phyloP scores from a whole-genome alignment of 2,888 invertebrate species.

The Tenodera sinensis region DNA sequence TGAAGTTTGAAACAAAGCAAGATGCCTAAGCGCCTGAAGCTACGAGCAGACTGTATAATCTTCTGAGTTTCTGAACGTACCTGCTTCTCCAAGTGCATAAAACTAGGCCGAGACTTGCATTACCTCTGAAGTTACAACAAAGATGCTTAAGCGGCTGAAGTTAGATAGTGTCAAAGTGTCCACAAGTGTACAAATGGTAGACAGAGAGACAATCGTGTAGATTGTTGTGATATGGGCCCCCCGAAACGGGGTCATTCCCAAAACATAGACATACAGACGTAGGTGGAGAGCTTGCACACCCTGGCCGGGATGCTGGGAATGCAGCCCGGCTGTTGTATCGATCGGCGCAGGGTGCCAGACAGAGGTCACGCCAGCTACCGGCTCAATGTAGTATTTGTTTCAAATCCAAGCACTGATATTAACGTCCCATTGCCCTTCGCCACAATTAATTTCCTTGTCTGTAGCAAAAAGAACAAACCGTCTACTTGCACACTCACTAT shows the following conservation, averaged over 20 bases:
- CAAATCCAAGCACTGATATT: not conserved
- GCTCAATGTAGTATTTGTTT: not conserved
- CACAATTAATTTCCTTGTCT: not conserved
- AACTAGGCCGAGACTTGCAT: no score
- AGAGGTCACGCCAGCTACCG: not conserved
- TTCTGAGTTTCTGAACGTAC: no score
- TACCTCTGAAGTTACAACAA: no score
- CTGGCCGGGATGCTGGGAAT: not conserved
- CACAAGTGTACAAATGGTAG: no score
- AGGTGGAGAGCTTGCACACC: not conserved
- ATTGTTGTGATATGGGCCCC: not conserved
- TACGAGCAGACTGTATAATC: no score
- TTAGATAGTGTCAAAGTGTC: no score
- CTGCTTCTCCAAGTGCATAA: no score
- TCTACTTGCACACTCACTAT: not conserved
- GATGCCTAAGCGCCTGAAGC: no score
- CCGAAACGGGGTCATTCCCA: not conserved
- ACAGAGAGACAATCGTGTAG: no score
- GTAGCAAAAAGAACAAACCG: not conserved
- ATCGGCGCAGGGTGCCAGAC: not conserved
- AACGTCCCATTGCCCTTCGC: not conserved
- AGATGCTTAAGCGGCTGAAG: no score
- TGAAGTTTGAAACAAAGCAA: no score
- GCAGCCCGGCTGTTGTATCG: not conserved
- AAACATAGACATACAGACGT: not conserved